Percentiles rank a stretch among this genome's conserved stretches.
Conservation (phyloP, 2,113 vertebrate genomes). For the Tricholaema leucomelas region DNA sequence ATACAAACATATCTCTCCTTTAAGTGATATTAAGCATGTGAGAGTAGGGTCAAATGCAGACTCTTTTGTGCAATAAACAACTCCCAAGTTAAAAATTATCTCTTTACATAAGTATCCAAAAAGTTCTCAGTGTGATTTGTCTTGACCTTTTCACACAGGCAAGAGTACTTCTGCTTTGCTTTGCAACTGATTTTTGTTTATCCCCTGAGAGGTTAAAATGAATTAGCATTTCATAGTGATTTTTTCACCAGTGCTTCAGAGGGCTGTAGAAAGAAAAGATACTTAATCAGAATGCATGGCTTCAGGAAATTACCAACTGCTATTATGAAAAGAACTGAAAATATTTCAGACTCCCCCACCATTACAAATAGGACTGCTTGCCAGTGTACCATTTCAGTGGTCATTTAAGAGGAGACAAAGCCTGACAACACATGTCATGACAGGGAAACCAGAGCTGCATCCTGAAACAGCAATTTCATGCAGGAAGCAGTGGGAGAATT, state of each 20-base stretch:
- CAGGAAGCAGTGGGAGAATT: constrained; percentile 36
- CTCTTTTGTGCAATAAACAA: background rate
- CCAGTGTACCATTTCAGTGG: background rate
- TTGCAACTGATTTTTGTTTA: constrained; percentile 29
- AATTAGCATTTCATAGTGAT: background rate
- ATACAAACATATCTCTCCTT: constrained; percentile 5
- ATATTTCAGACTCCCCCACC: background rate
- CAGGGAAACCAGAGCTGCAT: background rate
- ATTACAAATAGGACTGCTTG: background rate
- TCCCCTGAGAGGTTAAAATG: constrained; percentile 5
- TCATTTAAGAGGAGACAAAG: constrained; percentile 11
- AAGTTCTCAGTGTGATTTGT: constrained; percentile 17
- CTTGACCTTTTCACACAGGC: constrained; percentile 25
- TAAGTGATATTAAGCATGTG: background rate
- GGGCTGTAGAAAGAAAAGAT: background rate
- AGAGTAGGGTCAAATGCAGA: background rate
- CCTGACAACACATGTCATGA: background rate
- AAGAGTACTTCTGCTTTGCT: background rate
- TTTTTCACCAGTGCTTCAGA: background rate
- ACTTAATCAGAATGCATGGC: background rate
- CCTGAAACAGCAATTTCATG: constrained; percentile 14
- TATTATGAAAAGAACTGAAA: constrained; percentile 14
- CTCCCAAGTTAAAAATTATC: background rate
- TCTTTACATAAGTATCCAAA: background rate
- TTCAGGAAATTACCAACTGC: constrained; percentile 23